Conservation (phyloP, 2,888 invertebrate genomes). For the Chorisops tibialis region DNA sequence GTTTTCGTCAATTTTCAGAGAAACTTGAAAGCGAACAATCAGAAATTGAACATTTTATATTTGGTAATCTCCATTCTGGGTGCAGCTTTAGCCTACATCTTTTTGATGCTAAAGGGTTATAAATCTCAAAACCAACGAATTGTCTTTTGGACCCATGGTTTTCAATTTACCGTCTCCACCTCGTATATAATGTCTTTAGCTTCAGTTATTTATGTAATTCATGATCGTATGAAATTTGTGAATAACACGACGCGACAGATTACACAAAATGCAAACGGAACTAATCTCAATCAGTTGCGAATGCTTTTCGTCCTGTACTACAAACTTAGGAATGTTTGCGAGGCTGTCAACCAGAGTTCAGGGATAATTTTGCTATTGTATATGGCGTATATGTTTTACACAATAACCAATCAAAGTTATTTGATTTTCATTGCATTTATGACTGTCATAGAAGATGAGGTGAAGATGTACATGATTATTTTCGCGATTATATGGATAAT, state of each 20-base stretch:
- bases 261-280: not conserved
- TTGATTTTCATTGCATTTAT: constrained; percentile 42
- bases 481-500: constrained; percentile 41
- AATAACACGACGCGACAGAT: constrained; percentile 5
- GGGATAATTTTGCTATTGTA: constrained; percentile 42
- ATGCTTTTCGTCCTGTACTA: constrained; percentile 43
- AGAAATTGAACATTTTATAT: not conserved
- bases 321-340: constrained; percentile 42
- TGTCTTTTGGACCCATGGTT: not conserved
- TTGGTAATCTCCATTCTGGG: not conserved
- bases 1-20: not conserved
- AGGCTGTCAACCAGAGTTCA: constrained; percentile 40
- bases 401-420: constrained; percentile 45
- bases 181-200: constrained; percentile 2
- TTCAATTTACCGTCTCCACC: constrained; percentile 4
- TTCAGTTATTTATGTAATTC: constrained; percentile 2
- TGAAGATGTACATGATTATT: constrained; percentile 39
- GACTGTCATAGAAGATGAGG: constrained; percentile 31
- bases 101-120: not conserved
- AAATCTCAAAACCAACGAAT: constrained; percentile 1
- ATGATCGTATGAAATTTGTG: constrained; percentile 11
- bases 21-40: constrained; percentile 7
- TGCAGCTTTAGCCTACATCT: not conserved
- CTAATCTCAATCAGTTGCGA: constrained; percentile 41
- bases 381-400: constrained; percentile 44